Evolutionary conservation across 2,113 vertebrate species (phyloP).

Genomic region (Prietella phreatophila): DNA sequence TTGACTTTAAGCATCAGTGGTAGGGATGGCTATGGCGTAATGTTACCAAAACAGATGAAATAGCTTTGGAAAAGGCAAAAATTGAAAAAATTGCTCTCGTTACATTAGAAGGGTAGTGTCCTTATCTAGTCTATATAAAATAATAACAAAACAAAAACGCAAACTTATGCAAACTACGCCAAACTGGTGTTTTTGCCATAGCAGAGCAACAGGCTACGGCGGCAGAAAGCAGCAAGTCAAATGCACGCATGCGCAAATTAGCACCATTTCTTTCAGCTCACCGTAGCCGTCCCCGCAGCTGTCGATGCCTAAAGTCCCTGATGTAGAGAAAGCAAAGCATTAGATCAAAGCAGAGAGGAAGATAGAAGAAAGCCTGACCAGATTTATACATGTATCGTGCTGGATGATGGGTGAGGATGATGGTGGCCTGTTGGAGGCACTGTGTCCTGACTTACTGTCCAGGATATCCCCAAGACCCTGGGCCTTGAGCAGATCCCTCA

Average conservation of each 20-base stretch:
- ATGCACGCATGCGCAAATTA: conserved; percentile 26
- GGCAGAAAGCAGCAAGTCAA: conserved; percentile 32
- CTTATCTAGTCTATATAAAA: background rate
- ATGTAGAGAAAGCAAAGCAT: background rate
- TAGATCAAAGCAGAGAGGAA: conserved; percentile 30
- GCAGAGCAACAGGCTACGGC: conserved; percentile 28
- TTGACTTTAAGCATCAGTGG: conserved; percentile 19
- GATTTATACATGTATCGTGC: conserved; percentile 28
- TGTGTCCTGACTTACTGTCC: conserved; percentile 85
- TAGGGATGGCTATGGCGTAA: conserved; percentile 14
- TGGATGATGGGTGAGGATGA: background rate
- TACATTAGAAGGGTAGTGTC: background rate
- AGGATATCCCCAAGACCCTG: conserved; percentile 97
- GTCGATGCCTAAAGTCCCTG: conserved; percentile 29
- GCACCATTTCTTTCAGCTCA: conserved; percentile 15
- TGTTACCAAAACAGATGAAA: background rate
- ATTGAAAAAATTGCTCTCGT: background rate
- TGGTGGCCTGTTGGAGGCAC: conserved; percentile 18
- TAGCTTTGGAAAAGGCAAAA: background rate
- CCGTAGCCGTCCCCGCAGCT: conserved; percentile 28
- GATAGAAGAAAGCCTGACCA: conserved; percentile 20
- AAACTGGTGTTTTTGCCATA: conserved; percentile 19
- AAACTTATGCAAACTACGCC: background rate
- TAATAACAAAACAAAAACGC: background rate
- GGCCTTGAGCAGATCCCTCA: conserved; percentile 93